phyloP scores from a whole-genome alignment of 2,113 vertebrate genomes.

The Sapayoa aenigma region DNA sequence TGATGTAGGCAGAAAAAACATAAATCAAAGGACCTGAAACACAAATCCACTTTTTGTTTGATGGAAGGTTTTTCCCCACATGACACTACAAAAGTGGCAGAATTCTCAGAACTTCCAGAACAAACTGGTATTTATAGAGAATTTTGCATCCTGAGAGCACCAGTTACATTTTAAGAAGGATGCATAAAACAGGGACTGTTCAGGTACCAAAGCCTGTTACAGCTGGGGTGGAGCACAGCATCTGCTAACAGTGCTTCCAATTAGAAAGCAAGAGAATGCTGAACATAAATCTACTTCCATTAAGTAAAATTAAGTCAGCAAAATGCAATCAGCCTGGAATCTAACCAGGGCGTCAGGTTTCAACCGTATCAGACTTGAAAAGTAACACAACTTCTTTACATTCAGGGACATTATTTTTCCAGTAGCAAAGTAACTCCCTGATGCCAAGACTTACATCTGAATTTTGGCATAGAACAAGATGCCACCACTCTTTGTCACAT shows the following conservation, averaged over 20 bases:
- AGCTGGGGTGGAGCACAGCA: background rate
- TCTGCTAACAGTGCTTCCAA: background rate
- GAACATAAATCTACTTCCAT: background rate
- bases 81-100: background rate
- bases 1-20: rapidly evolving
- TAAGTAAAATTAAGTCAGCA: slow-evolving; percentile 11
- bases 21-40: background rate
- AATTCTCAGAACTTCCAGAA: background rate
- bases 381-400: background rate
- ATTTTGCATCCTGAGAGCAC: background rate
- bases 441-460: background rate
- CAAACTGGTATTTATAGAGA: background rate
- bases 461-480: background rate
- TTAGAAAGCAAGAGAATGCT: background rate
- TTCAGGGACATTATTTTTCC: background rate
- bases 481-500: background rate
- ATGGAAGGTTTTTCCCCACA: background rate
- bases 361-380: background rate
- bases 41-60: background rate
- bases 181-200: background rate
- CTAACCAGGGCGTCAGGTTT: background rate
- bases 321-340: slow-evolving; percentile 31
- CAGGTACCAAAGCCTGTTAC: background rate
- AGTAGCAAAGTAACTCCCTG: background rate
- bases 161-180: background rate